These are phyloP conservation scores for Eueremaeus valkanovi DNA, from an alignment of 2,888 invertebrate species.

Conservation along the genomic window DNA sequence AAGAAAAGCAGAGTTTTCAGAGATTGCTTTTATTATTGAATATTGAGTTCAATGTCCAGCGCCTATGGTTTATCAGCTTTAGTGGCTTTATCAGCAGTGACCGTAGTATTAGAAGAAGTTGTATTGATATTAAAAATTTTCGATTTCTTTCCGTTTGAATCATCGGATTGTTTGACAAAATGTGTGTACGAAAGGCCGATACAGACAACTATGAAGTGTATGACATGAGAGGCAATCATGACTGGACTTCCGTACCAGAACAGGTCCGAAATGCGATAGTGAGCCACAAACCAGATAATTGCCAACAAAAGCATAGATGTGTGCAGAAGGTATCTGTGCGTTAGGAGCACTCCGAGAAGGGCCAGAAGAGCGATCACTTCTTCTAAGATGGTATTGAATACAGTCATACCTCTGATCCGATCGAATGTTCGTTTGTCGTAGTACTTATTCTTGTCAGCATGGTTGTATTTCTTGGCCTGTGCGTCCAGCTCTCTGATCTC, in stretches of 20 bases:
- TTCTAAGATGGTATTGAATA: slow-evolving; percentile 37
- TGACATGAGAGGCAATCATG: slow-evolving; percentile 34
- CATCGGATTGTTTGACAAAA: not conserved
- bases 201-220: slow-evolving; percentile 29
- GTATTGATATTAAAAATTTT: not conserved
- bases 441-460: not conserved
- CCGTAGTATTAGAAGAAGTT: too few species aligned
- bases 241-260: not conserved
- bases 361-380: slow-evolving; percentile 33
- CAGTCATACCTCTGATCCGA: slow-evolving; percentile 7
- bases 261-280: slow-evolving; percentile 29
- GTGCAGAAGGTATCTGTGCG: slow-evolving; percentile 2
- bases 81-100: too few species aligned
- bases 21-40: not conserved
- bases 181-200: slow-evolving; percentile 1
- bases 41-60: not conserved
- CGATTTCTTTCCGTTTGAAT: not conserved
- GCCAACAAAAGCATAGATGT: slow-evolving; percentile 8
- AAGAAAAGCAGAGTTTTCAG: too few species aligned
- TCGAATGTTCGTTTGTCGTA: slow-evolving; percentile 12
- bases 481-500: slow-evolving; percentile 19
- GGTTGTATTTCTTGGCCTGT: not conserved
- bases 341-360: slow-evolving; percentile 8
- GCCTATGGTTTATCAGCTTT: not conserved
- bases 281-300: slow-evolving; percentile 36